Base-by-base conservation (phyloP, 2,797 vertebrate genomes). In the Trichosurus vulpecula region DNA sequence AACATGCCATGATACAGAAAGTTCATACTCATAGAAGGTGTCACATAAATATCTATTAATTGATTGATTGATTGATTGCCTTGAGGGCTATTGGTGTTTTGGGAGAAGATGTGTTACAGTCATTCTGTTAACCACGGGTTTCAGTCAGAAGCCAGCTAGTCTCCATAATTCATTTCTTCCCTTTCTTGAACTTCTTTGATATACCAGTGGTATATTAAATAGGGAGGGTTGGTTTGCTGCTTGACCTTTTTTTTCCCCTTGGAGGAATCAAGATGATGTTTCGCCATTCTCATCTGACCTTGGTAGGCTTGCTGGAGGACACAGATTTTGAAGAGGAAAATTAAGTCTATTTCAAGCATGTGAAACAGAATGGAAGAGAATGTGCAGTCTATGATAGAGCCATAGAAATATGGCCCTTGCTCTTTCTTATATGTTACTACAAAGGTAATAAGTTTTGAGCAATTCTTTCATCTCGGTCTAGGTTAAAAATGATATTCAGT, bases 141-240 rank as follows among this genome's bases (percentile, higher is more conserved):
- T 74, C 61, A 66, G 16, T 74, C 66, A 74, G 6, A 41, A 74
- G 2, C n/a, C 13, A 74, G 6, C 91, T 41, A 54, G n/a, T 91
- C 81, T 91, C 61, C 35, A 74, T 95, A 52, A 74, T 93, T 96
- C 95, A 1, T 3, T 53, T 93, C 9, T 57, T 52, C 95, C 91
- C 51, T 81, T 27, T 35, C 94, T 10, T 81, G 3, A 91, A 90
- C 56, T 61, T 92, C 52, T 61, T 92, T 58, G 52, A 19, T 61
- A 66, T 95, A 19, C 53, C 52, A 61, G 29, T 11, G 52, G 13
- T 19, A 27, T 90, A 27, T 14, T n/a, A 35, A 41, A 66, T 87
- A 35, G n/a, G 3, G 93, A 2, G 55, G 2, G n/a, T 10, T 47
- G 74, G 8, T 81, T 81, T 19, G 8, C 16, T 25, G 19, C n/a